Evolutionary conservation across 2,888 invertebrate species (phyloP).

Genomic region (Drosophila algonquin): DNA sequence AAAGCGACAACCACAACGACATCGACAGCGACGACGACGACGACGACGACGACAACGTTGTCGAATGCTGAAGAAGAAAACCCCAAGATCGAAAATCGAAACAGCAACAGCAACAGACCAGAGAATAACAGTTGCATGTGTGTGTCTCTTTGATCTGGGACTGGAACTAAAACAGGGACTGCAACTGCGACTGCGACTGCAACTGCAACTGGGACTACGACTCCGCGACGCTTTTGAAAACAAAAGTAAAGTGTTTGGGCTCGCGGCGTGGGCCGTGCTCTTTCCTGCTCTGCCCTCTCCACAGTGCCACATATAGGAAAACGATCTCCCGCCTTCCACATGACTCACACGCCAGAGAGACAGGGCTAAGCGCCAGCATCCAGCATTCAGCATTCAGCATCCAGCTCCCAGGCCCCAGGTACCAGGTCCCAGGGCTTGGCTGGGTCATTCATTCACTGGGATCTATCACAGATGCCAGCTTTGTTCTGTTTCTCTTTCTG

Average conservation of each 20-base stretch:
- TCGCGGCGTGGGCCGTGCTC: constrained; percentile 49
- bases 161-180: constrained; percentile 34
- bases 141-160: constrained; percentile 4
- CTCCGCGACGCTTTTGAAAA: constrained; percentile 61
- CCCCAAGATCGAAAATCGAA: constrained; percentile 48
- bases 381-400: constrained; percentile 18
- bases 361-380: constrained; percentile 42
- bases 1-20: constrained; percentile 68
- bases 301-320: constrained; percentile 45
- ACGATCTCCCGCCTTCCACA: constrained; percentile 62
- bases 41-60: constrained; percentile 72
- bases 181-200: constrained; percentile 16
- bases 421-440: constrained; percentile 33
- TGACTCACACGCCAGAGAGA: constrained; percentile 60
- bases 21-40: constrained; percentile 70
- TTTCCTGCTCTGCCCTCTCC: constrained; percentile 31
- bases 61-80: constrained; percentile 76
- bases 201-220: constrained; percentile 35
- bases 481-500: neutral
- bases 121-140: constrained; percentile 45
- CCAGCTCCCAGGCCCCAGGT: constrained; percentile 17
- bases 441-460: constrained; percentile 37
- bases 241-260: constrained; percentile 76
- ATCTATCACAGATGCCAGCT: constrained; percentile 34
- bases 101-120: constrained; percentile 46